phyloP scores from a whole-genome alignment of 2,888 invertebrate genomes.

The Thecocarcelia acutangulata region DNA sequence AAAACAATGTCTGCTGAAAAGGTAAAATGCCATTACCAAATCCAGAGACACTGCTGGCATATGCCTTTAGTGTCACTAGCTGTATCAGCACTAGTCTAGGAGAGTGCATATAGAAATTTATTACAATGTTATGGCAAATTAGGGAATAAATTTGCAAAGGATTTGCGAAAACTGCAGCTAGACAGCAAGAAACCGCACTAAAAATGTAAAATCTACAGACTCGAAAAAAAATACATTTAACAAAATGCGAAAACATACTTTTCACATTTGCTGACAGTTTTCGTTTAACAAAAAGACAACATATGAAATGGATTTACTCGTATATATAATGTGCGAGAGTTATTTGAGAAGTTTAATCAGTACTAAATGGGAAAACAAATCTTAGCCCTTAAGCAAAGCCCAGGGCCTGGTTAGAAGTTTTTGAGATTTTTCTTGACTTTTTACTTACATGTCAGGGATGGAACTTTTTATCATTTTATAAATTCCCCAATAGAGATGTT shows the following conservation, averaged over 20 bases:
- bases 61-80: not conserved
- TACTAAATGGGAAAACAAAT: too few species aligned
- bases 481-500: too few species aligned
- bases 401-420: too few species aligned
- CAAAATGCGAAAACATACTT: constrained; percentile 63
- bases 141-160: constrained; percentile 57
- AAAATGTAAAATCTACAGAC: constrained; percentile 22
- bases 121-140: constrained; percentile 44
- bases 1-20: constrained; percentile 55
- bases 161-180: constrained; percentile 40
- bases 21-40: constrained; percentile 11
- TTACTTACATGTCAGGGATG: too few species aligned
- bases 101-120: constrained; percentile 17
- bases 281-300: constrained; percentile 54
- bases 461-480: too few species aligned
- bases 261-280: constrained; percentile 66
- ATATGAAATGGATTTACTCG: constrained; percentile 8
- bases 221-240: not conserved
- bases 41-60: not conserved
- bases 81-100: not conserved
- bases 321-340: constrained; percentile 21
- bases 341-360: not conserved
- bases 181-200: constrained; percentile 24
- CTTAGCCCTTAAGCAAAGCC: too few species aligned
- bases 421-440: too few species aligned